A percentile compares a stretch with the other conserved stretches of the same genome.
Evolutionary conservation across 1,140 invertebrate species (phyloP).

Genomic region (Cherax quadricarinatus): DNA sequence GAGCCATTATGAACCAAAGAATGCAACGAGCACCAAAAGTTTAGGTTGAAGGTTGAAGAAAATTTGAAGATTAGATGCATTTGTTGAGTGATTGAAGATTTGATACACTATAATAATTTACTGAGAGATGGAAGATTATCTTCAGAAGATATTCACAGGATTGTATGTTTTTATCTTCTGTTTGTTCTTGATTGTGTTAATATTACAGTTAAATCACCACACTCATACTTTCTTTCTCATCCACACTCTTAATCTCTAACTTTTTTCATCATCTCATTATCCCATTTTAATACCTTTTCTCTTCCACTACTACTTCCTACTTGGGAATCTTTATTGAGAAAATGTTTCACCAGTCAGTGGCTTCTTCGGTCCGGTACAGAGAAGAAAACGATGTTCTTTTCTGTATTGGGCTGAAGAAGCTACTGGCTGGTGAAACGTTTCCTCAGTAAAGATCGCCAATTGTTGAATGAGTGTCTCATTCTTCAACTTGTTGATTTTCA

Average conservation of each 20-base stretch:
- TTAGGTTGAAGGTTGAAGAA: conserved; percentile 7
- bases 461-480: no score
- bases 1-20: background rate
- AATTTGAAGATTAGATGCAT: background rate
- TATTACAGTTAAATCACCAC: background rate
- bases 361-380: no score
- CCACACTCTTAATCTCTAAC: background rate
- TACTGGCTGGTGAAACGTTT: no score
- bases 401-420: no score
- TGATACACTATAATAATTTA: background rate
- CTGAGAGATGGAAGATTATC: background rate
- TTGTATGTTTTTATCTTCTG: background rate
- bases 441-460: no score
- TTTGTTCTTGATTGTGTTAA: background rate
- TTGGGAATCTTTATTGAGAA: no score
- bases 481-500: no score
- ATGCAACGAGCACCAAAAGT: background rate
- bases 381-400: no score
- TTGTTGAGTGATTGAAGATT: background rate
- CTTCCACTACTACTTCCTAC: no score
- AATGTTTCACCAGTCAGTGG: no score
- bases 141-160: background rate
- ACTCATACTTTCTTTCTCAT: background rate
- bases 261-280: background rate
- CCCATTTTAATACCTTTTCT: no score